Evolutionary conservation across 2,888 invertebrate species (phyloP), one percentile per base, ranked within the genome.

Genomic region (Drosophila paramelanica): DNA sequence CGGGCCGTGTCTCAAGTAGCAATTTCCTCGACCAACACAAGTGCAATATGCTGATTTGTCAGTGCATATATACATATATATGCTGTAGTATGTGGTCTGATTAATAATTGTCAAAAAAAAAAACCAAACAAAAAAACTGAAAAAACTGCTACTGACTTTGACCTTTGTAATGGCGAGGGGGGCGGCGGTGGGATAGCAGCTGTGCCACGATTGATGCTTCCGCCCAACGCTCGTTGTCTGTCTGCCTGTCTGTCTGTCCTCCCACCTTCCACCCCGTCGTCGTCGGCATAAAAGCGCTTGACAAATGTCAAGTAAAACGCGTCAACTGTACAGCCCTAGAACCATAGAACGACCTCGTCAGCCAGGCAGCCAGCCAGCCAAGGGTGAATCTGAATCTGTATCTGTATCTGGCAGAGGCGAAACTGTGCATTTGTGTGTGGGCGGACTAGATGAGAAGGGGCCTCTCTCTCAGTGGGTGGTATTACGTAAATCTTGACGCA

Each of bases 281-380:
- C 57, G 61, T 62, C 41, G 61, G 66, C 68, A 47, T 47, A 56
- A 72, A 60, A 76, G 62, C 65, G 66, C 82, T 73, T 74, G 86
- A 77, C 71, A 85, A 85, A 81, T 81, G 81, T 79, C 82, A 83
- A 88, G 82, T 57, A 66, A 82, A 85, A 73, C 64, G 82, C 88
- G 88, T 70, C 83, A 65, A 74, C 80, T 72, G 80, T 67, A 81
- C 79, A 55, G 67, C 72, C 59, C 58, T 57, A 62, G 42, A 47
- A 52, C 23, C 58, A 69, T 43, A 25, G 36, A 56, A 60, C 79
- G 80, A 81, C 78, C 83, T 79, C 78, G 79, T 45, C 72, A 56
- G 31, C 27, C 39, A 31, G 43, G 10, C 66, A 49, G 46, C 1
- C 65, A 41, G 14, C 25, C 62, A 27, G 27, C 36, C 69, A 72